Evolutionary conservation across 2,797 vertebrate genomes (phyloP).

Genomic region (Anableps anableps): DNA sequence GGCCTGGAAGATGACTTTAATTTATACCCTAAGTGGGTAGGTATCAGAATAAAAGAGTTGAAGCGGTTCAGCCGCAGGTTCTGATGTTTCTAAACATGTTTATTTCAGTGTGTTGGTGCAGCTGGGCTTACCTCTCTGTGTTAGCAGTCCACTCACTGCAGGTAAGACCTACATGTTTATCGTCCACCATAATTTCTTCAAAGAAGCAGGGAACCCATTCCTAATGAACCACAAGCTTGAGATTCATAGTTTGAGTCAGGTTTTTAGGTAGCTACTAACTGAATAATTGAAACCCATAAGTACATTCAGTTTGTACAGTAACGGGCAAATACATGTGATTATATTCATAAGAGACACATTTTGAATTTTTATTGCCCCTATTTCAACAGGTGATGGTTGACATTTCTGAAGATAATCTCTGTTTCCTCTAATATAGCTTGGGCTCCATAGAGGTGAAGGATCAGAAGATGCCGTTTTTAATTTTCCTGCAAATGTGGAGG

Average conservation of each 20-base stretch:
- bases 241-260: background rate
- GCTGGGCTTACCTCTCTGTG: background rate
- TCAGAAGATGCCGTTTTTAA: background rate
- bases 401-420: background rate
- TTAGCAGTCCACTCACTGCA: background rate
- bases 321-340: background rate
- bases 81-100: rapidly evolving
- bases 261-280: background rate
- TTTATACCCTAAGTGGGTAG: background rate
- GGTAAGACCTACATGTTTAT: conserved; percentile 25
- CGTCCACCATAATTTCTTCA: background rate
- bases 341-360: no score
- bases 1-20: background rate
- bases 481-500: background rate
- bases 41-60: background rate
- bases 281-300: background rate
- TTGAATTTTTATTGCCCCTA: no score
- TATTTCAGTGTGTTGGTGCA: conserved; percentile 27
- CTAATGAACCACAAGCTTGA: background rate
- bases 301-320: background rate
- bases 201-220: no score
- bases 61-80: rapidly evolving
- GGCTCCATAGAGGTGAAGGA: background rate
- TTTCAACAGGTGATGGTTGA: no score
- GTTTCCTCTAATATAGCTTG: background rate